Evolutionary conservation across 2,888 invertebrate genomes (phyloP).

Genomic region (Drosophila mulleri): DNA sequence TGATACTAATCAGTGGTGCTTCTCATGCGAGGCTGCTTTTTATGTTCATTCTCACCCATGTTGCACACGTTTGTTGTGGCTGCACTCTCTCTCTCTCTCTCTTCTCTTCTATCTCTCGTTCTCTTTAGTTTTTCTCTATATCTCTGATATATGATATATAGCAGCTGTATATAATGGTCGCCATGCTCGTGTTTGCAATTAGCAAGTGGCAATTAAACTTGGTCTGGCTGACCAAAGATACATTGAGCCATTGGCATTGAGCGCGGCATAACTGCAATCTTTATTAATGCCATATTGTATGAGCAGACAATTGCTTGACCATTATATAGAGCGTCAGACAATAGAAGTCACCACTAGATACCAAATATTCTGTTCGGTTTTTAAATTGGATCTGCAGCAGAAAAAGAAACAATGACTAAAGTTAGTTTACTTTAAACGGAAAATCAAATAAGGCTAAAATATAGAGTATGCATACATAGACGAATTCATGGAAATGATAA

Average conservation of each 20-base stretch:
- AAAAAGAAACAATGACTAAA: background rate
- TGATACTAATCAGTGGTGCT: slow-evolving; percentile 75
- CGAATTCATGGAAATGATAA: too few relatives aligned
- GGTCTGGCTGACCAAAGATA: slow-evolving; percentile 44
- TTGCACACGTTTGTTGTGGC: slow-evolving; percentile 61
- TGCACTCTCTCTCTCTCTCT: slow-evolving; percentile 11
- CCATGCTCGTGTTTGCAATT: slow-evolving; percentile 69
- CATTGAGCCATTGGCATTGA: slow-evolving; percentile 59
- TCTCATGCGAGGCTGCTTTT: slow-evolving; percentile 62
- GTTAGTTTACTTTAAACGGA: background rate
- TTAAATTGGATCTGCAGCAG: background rate
- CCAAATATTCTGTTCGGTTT: background rate
- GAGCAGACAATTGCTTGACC: slow-evolving; percentile 35
- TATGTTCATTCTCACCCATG: slow-evolving; percentile 50
- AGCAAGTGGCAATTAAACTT: slow-evolving; percentile 78
- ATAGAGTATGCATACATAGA: too few relatives aligned
- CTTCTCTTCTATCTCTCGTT: background rate
- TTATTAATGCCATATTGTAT: slow-evolving; percentile 54
- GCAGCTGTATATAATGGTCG: slow-evolving; percentile 67
- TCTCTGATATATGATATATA: slow-evolving; percentile 75
- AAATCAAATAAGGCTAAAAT: too few relatives aligned
- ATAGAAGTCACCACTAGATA: background rate
- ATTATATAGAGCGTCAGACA: slow-evolving; percentile 6
- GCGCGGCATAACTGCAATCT: slow-evolving; percentile 46
- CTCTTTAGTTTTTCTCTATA: slow-evolving; percentile 34